These are phyloP conservation scores for Porphyrio hochstetteri DNA, from an alignment of 2,113 vertebrate genomes.

Conservation along the genomic window DNA sequence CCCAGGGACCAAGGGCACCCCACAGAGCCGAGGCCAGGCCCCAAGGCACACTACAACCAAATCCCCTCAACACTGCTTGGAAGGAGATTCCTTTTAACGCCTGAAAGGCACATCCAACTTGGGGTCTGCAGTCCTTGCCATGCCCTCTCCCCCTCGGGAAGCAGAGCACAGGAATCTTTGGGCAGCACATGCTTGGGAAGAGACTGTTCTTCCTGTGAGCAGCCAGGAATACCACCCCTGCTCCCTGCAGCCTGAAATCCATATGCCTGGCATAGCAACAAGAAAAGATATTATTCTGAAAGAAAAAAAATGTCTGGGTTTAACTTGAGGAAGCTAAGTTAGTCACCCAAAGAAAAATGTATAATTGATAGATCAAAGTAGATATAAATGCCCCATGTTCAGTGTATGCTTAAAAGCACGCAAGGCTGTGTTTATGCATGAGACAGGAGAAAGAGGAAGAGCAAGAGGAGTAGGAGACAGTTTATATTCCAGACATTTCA, in stretches of 20 bases:
- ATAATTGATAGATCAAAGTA: not conserved
- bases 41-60: fast-evolving
- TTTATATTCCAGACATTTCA: not conserved
- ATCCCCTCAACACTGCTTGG: fast-evolving
- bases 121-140: not conserved
- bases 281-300: not conserved
- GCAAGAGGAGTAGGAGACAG: not conserved
- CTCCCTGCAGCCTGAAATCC: not conserved
- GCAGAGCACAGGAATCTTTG: not conserved
- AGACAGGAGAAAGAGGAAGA: not conserved
- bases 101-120: not conserved
- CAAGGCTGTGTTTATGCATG: not conserved
- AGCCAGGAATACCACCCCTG: not conserved
- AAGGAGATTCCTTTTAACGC: not conserved
- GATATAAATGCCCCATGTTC: not conserved
- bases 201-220: not conserved
- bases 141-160: not conserved
- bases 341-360: not conserved
- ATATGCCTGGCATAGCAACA: not conserved
- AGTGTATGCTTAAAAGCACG: not conserved
- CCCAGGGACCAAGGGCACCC: too few species aligned
- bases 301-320: not conserved
- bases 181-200: not conserved
- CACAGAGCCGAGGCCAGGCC: fast-evolving
- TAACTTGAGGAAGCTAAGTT: not conserved